These are phyloP conservation scores for Sporophila hypoxantha DNA, from an alignment of 2,113 vertebrate species.

Conservation along the genomic window DNA sequence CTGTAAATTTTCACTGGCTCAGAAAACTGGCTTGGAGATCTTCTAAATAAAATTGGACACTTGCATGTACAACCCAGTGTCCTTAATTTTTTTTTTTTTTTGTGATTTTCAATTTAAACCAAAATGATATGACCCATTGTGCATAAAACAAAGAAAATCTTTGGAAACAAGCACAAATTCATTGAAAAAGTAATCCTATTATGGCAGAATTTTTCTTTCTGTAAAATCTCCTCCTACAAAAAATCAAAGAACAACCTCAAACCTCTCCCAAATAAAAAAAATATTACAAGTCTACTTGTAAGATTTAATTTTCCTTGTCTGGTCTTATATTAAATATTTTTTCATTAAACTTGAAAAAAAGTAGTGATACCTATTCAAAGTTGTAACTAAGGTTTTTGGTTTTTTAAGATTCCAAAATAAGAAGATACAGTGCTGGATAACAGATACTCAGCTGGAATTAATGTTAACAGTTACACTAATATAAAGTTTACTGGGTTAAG, in stretches of 20 bases:
- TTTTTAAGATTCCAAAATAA: background rate
- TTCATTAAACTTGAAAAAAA: background rate
- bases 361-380: background rate
- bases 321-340: background rate
- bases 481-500: background rate
- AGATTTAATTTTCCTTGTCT: background rate
- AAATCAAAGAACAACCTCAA: background rate
- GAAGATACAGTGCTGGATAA: background rate
- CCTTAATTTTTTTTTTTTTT: background rate
- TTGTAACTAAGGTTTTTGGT: background rate
- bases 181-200: background rate
- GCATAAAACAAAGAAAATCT: background rate
- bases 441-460: background rate
- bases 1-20: background rate
- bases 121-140: background rate
- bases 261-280: fast-evolving
- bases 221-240: background rate
- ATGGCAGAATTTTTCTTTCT: background rate
- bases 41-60: background rate
- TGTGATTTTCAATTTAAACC: background rate
- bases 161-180: background rate
- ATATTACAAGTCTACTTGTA: background rate
- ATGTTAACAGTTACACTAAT: background rate
- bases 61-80: background rate
- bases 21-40: background rate